Conservation (phyloP, 2,888 invertebrate genomes). For the Scaptomyza caliginosa region DNA sequence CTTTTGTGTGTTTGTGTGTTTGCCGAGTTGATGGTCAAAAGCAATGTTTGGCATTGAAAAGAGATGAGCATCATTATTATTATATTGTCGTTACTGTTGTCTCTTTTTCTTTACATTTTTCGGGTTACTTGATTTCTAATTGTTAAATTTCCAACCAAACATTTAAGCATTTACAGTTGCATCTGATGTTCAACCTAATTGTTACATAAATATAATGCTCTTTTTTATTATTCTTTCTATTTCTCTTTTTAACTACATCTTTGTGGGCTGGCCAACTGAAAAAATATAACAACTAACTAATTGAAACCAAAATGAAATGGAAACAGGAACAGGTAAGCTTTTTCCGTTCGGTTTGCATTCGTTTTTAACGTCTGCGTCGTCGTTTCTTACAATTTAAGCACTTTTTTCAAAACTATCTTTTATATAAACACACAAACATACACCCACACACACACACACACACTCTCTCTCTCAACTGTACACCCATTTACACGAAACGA, state of each 20-base stretch:
- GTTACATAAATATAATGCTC: background rate
- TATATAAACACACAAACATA: constrained; percentile 44
- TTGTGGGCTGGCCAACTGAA: constrained; percentile 43
- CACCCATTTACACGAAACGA: constrained; percentile 14
- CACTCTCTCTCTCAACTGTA: constrained; percentile 16
- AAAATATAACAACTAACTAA: background rate
- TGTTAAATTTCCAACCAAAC: constrained; percentile 27
- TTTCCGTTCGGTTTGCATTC: constrained; percentile 58
- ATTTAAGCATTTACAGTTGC: constrained; percentile 46
- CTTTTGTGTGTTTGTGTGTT: constrained; percentile 47
- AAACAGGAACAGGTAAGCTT: constrained; percentile 77
- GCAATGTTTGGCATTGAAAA: constrained; percentile 67
- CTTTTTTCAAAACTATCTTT: constrained; percentile 74
- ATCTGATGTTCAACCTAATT: constrained; percentile 39
- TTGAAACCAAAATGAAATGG: constrained; percentile 22
- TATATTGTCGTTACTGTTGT: constrained; percentile 14
- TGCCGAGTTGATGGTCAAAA: constrained; percentile 64
- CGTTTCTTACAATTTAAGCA: constrained; percentile 74
- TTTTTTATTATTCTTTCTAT: constrained; percentile 15
- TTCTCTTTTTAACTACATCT: constrained; percentile 12
- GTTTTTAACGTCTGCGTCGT: constrained; percentile 63
- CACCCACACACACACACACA: constrained; percentile 16
- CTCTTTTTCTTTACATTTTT: constrained; percentile 4
- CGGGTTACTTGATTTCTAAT: constrained; percentile 31
- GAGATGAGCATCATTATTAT: constrained; percentile 52